Base-by-base conservation (phyloP, 1,140 invertebrate genomes). In the Drosophila tani region DNA sequence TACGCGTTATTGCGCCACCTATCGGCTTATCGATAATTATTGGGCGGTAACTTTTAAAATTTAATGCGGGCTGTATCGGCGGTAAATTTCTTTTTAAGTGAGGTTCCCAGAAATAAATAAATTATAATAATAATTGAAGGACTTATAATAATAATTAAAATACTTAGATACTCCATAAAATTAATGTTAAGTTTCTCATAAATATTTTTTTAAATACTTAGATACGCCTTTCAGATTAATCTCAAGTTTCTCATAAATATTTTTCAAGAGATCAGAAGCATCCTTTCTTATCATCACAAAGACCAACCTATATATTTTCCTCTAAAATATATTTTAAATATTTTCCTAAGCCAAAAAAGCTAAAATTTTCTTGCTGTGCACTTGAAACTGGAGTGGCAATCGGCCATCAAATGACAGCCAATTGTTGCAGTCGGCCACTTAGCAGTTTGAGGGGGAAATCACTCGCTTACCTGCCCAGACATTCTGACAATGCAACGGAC, bases 401-500 rank as follows among this genome's bases (percentile, higher is more conserved):
- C 69, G 81, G 66, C 77, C 82, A 85, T 80, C 80, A 86, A 86
- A 86, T 86, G 83, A 86, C 85, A 88, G 81, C 85, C 86, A 90
- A 88, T 88, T 88, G 85, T 88, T 90, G 85, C 85, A 81, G 85
- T 68, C 73, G 74, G 81, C 85, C 84, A 88, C 85, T 88, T 84
- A 90, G 66, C 59, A 81, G 68, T 63, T 65, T 65, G 65, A 41
- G 45, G 69, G 65, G 65, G 17, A 64, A 73, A 60, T 62, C 50
- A 63, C 45, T 58, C 62, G 41, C 49, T 81, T 64, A 85, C 82
- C 82, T 81, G 64, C 56, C 11, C 59, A 73, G 57, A 73, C 75
- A 76, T 21, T 32, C 70, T 53, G 65, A 69, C 64, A 49, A 40
- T 64, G 29, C 29, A 8, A 32, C 47, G 19, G 56, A 43, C 45